Evolutionary conservation across 2,113 vertebrate species (phyloP), one percentile per base, ranked within the genome.

Genomic region (Rhinichthys klamathensis): DNA sequence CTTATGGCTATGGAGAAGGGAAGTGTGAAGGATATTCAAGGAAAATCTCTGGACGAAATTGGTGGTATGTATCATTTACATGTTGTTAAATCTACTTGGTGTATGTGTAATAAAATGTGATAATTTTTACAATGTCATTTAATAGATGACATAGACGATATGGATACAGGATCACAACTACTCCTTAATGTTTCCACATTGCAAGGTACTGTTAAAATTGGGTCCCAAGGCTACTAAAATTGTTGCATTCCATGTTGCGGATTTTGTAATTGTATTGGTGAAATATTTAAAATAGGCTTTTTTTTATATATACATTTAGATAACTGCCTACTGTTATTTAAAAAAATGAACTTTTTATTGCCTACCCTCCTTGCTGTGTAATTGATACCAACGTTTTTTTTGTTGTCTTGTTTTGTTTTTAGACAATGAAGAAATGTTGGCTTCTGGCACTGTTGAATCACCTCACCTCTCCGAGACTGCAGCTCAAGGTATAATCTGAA

Each of bases 21-120:
- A 77, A 56, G 32, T 72, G 65, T 73, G 35, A 73, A n/a, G 56
- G 35, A 69, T n/a, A 63, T 85, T n/a, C 67, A 85, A 69, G 87
- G 87, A 30, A 88, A 88, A 67, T 82, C 77, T 56, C 72, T 85
- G 12, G 77, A 88, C 9, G 56, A 82, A 69, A 82, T 82, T 82
- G 80, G 61, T 82, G 77, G 77, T 80, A 41, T 61, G 77, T 13
- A 35, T 58, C 35, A 80, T 58, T 58, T 80, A 61, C 35, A 72
- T 72, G 35, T 72, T 72, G 69, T 72, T 72, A 72, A 72, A 72
- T 72, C 69, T 72, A 41, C 69, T 44, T 72, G 35, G 10, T 44
- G 69, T 72, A n/a, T 72, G 63, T 30, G 25, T 67, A 32, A 38
- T 38, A 6, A 38, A 38, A 35, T 35, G 32, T 4, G 32, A 3